Conservation (phyloP, 2,113 vertebrate species). For the Syngnathoides biaculeatus region DNA sequence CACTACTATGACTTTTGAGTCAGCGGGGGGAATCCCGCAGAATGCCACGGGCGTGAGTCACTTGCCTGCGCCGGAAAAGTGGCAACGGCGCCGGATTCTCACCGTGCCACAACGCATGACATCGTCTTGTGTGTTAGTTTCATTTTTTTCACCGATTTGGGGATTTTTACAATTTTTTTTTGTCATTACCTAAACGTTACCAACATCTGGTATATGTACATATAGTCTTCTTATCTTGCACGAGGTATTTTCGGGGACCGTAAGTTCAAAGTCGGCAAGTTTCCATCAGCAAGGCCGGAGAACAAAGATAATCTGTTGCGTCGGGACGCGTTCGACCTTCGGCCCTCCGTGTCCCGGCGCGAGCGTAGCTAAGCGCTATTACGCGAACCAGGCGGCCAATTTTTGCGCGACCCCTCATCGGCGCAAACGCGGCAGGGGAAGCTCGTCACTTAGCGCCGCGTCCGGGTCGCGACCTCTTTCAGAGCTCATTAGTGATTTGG, state of each 20-base stretch:
- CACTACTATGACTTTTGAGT: conserved; percentile 34
- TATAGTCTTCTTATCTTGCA: not conserved
- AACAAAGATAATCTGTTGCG: not conserved
- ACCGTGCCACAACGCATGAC: no score
- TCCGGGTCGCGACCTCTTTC: conserved; percentile 47
- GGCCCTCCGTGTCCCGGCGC: not conserved
- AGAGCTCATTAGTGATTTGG: conserved; percentile 51
- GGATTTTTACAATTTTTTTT: no score
- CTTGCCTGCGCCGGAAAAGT: conserved; percentile 32
- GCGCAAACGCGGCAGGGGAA: conserved; percentile 36
- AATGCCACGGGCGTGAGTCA: conserved; percentile 42
- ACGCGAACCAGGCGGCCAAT: no score
- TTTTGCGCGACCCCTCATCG: not conserved
- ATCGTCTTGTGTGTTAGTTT: no score
- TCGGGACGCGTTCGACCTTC: not conserved
- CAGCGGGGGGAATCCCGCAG: conserved; percentile 49
- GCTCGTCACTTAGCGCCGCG: conserved; percentile 41
- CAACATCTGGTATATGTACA: no score
- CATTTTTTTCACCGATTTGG: no score
- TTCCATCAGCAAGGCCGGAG: not conserved
- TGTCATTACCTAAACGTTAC: no score
- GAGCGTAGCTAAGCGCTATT: no score
- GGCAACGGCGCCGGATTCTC: not conserved
- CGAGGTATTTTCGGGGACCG: not conserved
- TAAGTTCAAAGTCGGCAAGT: not conserved